These are phyloP conservation scores for Eutolmus rufibarbis DNA, from an alignment of 2,888 invertebrate species.

Conservation along the genomic window DNA sequence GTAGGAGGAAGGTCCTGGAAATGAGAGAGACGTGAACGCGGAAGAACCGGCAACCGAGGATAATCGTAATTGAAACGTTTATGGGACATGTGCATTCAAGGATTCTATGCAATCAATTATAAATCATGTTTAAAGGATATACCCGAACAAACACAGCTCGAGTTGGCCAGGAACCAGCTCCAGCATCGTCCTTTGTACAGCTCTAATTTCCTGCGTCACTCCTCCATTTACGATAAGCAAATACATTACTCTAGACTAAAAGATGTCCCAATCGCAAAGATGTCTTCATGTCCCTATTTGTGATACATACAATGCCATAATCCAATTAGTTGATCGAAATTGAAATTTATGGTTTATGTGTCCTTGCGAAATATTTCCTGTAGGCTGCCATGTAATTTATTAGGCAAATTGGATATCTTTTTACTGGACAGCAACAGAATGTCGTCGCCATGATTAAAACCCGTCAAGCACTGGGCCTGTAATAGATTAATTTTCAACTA, in stretches of 20 bases:
- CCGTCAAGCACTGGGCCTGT: neutral
- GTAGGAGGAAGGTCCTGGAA: neutral
- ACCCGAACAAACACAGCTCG: neutral
- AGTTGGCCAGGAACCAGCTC: neutral
- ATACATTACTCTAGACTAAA: constrained; percentile 41
- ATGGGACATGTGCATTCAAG: constrained; percentile 42
- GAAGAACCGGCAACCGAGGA: constrained; percentile 12
- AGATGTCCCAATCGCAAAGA: constrained; percentile 40
- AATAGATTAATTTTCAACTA: neutral
- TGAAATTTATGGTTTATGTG: constrained; percentile 34
- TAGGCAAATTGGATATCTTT: constrained; percentile 10
- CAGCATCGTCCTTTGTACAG: neutral
- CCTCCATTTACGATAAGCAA: constrained; percentile 27
- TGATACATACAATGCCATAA: constrained; percentile 22
- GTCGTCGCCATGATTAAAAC: constrained; percentile 8
- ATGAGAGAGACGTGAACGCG: neutral
- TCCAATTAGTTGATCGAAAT: constrained; percentile 40
- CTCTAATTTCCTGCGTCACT: constrained; percentile 36
- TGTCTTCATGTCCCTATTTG: constrained; percentile 39
- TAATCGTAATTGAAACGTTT: constrained; percentile 44
- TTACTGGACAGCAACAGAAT: neutral
- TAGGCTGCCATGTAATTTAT: constrained; percentile 12
- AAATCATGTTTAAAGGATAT: constrained; percentile 41
- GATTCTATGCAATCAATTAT: constrained; percentile 38
- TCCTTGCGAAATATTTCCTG: constrained; percentile 9